Conservation (phyloP, 2,113 vertebrate species). For the Montifringilla adamsi region DNA sequence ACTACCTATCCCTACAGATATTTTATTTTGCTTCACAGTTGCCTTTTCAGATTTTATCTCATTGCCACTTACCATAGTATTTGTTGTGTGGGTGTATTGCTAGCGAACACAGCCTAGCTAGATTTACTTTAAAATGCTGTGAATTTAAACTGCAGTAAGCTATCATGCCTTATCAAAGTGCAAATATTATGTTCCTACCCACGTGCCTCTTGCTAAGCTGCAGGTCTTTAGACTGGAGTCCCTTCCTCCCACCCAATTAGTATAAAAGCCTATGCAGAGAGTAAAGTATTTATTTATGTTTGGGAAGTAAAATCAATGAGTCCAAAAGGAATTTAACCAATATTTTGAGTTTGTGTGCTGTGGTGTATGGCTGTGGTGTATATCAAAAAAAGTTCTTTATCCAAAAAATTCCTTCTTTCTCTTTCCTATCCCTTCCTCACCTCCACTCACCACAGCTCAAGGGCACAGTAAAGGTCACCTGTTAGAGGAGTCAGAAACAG, state of each 20-base stretch:
- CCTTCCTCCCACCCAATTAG: background rate
- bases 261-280: background rate
- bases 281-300: background rate
- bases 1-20: background rate
- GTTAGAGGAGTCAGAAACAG: background rate
- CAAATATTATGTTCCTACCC: background rate
- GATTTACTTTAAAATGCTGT: constrained; percentile 37
- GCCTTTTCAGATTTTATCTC: background rate
- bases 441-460: background rate
- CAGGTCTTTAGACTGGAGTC: background rate
- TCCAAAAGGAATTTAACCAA: background rate
- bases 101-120: constrained; percentile 22
- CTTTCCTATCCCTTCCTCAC: background rate
- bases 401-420: background rate
- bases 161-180: constrained; percentile 18
- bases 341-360: background rate
- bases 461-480: background rate
- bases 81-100: constrained; percentile 35
- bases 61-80: background rate
- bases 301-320: background rate
- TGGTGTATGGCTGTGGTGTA: background rate
- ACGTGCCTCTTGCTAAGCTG: background rate
- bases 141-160: background rate
- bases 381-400: background rate
- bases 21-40: constrained; percentile 6